Evolutionary conservation across 2,797 vertebrate genomes (phyloP).

Genomic region (Enteromius mattozi): DNA sequence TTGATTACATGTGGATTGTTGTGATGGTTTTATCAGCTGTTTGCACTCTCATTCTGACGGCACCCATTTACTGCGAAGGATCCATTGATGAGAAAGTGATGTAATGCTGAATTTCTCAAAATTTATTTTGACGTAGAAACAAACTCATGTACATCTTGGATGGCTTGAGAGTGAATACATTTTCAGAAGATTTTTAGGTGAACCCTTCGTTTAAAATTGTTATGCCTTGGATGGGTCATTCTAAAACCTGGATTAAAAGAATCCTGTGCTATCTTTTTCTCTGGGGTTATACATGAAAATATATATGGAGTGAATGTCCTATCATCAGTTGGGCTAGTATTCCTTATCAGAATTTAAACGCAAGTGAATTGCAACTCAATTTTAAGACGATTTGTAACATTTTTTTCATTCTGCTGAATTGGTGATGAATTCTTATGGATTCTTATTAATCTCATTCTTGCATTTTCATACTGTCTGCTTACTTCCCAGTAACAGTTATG

Average conservation of each 20-base stretch:
- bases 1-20: background rate
- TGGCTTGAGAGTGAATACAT: background rate
- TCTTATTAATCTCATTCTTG: background rate
- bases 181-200: background rate
- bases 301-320: background rate
- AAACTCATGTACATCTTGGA: background rate
- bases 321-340: background rate
- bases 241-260: background rate
- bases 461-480: background rate
- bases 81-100: background rate
- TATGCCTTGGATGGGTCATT: background rate
- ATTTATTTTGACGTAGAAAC: background rate
- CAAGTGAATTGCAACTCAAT: background rate
- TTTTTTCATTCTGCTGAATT: background rate
- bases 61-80: background rate
- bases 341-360: background rate
- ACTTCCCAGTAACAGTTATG: background rate
- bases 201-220: background rate
- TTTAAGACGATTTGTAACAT: background rate
- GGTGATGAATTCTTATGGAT: background rate
- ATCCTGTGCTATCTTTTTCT: background rate
- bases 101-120: background rate
- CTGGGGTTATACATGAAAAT: too few species aligned
- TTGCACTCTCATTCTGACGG: background rate
- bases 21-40: background rate